Percentiles rank a stretch among this genome's conserved stretches.
Conservation (phyloP, 2,113 vertebrate genomes). For the Lophura nycthemera region DNA sequence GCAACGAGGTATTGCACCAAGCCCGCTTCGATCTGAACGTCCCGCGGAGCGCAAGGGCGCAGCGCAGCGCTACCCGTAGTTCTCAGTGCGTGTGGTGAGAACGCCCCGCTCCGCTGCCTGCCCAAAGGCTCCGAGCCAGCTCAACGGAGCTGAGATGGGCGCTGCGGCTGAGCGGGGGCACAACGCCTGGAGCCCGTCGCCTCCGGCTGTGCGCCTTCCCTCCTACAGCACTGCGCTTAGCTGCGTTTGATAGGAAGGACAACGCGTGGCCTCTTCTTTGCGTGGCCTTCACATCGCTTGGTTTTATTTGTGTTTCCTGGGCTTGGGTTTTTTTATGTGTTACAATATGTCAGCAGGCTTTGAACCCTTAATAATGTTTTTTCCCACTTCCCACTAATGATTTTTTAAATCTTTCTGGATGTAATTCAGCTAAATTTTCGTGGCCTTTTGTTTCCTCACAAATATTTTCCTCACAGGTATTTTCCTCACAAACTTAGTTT, state of each 20-base stretch:
- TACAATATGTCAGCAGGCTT: not conserved
- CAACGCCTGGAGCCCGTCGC: not conserved
- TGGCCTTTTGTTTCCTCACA: not conserved
- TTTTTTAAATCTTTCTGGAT: not conserved
- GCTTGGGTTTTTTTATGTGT: not conserved
- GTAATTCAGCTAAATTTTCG: not conserved
- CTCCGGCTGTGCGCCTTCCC: not conserved
- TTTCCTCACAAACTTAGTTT: not conserved
- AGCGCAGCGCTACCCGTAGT: accelerated
- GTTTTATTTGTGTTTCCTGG: not conserved
- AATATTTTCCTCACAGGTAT: not conserved
- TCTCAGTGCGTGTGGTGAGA: accelerated
- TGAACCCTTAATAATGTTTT: not conserved
- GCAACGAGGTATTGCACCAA: accelerated
- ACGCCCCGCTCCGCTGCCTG: accelerated
- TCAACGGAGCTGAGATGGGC: not conserved
- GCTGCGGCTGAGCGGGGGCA: accelerated
- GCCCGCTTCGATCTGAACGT: accelerated
- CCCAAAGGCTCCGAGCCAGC: not conserved
- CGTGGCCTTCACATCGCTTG: not conserved
- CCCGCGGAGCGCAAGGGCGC: no score
- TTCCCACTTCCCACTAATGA: not conserved
- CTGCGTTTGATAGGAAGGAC: not conserved
- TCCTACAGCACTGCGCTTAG: not conserved
- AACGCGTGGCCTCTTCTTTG: not conserved